Conservation (phyloP, 2,888 invertebrate genomes). For the Cremastinae sp. region DNA sequence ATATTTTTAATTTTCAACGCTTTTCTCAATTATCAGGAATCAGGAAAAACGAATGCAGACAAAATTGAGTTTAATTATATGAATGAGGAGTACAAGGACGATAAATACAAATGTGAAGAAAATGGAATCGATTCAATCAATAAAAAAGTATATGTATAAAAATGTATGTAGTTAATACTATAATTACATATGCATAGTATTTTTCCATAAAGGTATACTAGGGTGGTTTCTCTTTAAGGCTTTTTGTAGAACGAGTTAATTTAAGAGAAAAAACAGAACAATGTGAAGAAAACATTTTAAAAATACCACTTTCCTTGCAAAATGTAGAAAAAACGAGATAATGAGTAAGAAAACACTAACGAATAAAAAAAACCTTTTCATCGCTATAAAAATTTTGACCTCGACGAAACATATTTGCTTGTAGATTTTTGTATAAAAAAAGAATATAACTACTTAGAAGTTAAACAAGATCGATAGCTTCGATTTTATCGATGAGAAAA, state of each 20-base stretch:
- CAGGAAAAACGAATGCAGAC: neutral
- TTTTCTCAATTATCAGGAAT: constrained; percentile 10
- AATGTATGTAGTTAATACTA: constrained; percentile 49
- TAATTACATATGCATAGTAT: constrained; percentile 62
- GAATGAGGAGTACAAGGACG: constrained; percentile 4
- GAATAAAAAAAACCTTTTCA: constrained; percentile 7
- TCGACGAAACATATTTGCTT: constrained; percentile 65
- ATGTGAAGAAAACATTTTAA: neutral
- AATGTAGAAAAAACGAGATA: neutral
- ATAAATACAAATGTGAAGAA: constrained; percentile 15
- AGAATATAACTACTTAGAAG: constrained; percentile 57
- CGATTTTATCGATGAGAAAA: constrained; percentile 26
- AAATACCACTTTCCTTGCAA: neutral
- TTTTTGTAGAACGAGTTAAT: constrained; percentile 50
- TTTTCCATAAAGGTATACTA: constrained; percentile 63
- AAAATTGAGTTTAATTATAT: neutral
- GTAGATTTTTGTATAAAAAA: constrained; percentile 69
- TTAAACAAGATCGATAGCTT: constrained; percentile 60
- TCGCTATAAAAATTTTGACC: constrained; percentile 28
- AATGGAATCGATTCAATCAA: constrained; percentile 60
- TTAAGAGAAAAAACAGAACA: constrained; percentile 2
- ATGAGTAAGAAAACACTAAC: neutral
- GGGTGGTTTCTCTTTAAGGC: constrained; percentile 54
- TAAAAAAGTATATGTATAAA: constrained; percentile 16
- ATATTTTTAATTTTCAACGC: constrained; percentile 9